Evolutionary conservation across 2,113 vertebrate genomes (phyloP).

Genomic region (Rattus rattus): DNA sequence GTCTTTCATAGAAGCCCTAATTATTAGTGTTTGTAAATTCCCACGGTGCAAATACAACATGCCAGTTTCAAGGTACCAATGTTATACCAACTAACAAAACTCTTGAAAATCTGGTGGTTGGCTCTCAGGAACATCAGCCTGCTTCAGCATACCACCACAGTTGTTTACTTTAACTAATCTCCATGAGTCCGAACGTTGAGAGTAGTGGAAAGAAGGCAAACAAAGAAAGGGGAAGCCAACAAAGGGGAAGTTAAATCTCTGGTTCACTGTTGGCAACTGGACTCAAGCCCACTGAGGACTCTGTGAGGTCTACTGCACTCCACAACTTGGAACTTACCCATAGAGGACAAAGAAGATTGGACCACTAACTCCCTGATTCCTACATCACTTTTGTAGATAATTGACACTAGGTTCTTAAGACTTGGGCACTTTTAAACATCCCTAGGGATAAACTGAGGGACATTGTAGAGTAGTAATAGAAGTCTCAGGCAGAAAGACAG

Average conservation of each 20-base stretch:
- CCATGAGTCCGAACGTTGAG: not conserved
- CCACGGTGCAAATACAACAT: not conserved
- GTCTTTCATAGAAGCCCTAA: not conserved
- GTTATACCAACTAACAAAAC: not conserved
- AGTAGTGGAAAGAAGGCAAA: not conserved
- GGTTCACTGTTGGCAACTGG: not conserved
- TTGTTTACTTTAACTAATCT: not conserved
- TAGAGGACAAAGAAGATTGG: not conserved
- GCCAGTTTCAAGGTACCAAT: not conserved
- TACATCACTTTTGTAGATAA: not conserved
- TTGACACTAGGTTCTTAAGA: not conserved
- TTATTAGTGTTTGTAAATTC: not conserved
- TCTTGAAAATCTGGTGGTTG: not conserved
- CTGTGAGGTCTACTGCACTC: not conserved
- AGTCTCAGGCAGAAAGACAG: not conserved
- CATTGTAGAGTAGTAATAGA: not conserved
- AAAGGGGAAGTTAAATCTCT: not conserved
- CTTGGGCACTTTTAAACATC: not conserved
- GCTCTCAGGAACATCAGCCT: not conserved
- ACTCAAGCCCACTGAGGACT: not conserved
- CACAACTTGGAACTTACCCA: not conserved
- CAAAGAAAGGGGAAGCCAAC: not conserved
- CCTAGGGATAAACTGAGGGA: not conserved
- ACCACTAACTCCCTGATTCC: not conserved
- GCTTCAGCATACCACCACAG: not conserved